These are phyloP conservation scores for Camponotus pennsylvanicus DNA, from an alignment of 1,140 invertebrate species.

Conservation along the genomic window DNA sequence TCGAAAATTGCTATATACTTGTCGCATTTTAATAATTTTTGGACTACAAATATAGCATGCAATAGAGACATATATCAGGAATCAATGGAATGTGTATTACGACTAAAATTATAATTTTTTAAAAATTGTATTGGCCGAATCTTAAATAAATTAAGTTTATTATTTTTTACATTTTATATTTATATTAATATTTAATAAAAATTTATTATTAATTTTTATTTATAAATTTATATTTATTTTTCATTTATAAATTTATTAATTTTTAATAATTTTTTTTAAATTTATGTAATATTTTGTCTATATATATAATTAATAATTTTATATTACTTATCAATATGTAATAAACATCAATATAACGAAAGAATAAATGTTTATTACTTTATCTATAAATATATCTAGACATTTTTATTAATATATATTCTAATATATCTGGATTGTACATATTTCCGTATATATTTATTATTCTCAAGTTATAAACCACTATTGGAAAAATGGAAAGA, in stretches of 20 bases:
- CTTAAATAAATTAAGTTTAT: neutral
- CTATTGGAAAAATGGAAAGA: slow-evolving; percentile 88
- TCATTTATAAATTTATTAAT: too few species aligned
- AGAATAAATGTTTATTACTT: neutral
- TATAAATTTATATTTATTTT: too few species aligned
- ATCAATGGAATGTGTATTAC: too few species aligned
- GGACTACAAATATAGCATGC: too few species aligned
- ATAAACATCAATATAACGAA: neutral
- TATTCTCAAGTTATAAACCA: slow-evolving; percentile 85
- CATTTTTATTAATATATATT: neutral
- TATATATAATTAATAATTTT: neutral
- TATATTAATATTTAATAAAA: neutral
- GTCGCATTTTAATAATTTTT: too few species aligned
- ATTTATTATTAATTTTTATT: neutral
- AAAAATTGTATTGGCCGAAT: too few species aligned
- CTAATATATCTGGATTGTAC: neutral
- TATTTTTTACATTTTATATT: neutral
- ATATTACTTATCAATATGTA: neutral
- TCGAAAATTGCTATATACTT: too few species aligned
- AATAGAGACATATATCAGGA: too few species aligned
- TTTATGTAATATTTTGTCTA: slow-evolving; percentile 15
- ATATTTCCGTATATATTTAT: neutral
- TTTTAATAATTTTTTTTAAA: neutral
- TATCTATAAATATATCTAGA: slow-evolving; percentile 9
- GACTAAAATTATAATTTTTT: too few species aligned